These are phyloP conservation scores for Sycophila sp. DNA, from an alignment of 1,140 invertebrate species.

Conservation along the genomic window DNA sequence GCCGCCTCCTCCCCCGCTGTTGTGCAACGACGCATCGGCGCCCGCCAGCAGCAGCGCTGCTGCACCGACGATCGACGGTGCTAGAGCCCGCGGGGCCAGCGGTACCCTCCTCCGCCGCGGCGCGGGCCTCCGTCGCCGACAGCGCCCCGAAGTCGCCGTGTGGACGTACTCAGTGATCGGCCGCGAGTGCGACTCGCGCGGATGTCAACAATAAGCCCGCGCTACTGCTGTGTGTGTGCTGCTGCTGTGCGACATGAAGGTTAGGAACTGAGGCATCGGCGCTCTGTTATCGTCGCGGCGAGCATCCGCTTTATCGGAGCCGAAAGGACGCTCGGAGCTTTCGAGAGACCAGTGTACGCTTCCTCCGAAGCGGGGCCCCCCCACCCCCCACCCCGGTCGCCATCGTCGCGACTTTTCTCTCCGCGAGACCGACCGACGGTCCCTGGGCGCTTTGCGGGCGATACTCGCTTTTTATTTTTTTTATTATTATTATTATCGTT, in stretches of 20 bases:
- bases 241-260: background rate
- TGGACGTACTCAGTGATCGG: background rate
- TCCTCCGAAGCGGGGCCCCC: no score
- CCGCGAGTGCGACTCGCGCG: background rate
- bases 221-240: background rate
- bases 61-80: no score
- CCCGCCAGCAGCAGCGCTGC: background rate
- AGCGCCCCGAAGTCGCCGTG: no score
- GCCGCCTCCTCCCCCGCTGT: background rate
- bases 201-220: background rate
- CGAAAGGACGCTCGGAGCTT: no score
- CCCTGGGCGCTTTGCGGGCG: conserved; percentile 10
- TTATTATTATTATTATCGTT: no score
- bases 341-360: no score
- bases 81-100: no score
- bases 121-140: no score
- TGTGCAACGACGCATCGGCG: conserved; percentile 2
- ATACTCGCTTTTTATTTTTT: no score
- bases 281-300: background rate
- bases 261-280: conserved; percentile 1
- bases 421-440: conserved; percentile 15
- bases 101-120: no score
- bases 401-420: conserved; percentile 25
- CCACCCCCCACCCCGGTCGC: background rate
- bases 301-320: background rate